Conservation (phyloP, 2,888 invertebrate species). For the Nysson spinosus region DNA sequence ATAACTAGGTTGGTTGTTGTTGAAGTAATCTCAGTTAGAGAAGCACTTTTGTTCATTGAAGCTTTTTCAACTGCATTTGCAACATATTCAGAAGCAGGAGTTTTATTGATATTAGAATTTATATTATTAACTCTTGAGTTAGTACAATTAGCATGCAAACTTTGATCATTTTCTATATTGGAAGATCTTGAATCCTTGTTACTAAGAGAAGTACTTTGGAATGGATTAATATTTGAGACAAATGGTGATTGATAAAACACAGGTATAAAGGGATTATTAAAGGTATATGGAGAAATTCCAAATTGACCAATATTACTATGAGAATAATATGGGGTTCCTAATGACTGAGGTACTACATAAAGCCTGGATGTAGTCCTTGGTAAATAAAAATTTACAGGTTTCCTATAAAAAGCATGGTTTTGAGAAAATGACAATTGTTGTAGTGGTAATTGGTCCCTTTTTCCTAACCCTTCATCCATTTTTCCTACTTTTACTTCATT, state of each 20-base stretch:
- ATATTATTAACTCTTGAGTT: background rate
- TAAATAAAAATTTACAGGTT: background rate
- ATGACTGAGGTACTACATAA: background rate
- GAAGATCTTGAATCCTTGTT: background rate
- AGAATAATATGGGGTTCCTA: background rate
- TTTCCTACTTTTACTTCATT: background rate
- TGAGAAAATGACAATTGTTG: background rate
- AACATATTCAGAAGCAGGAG: background rate
- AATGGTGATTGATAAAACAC: slow-evolving; percentile 20
- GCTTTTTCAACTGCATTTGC: background rate
- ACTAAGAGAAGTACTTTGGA: background rate
- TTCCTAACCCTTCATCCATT: background rate
- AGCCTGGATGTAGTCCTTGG: background rate
- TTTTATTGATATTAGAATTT: background rate
- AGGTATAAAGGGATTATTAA: slow-evolving; percentile 15
- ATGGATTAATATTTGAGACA: background rate
- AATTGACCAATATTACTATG: background rate
- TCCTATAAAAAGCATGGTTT: background rate
- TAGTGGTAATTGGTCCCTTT: background rate
- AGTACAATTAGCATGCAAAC: background rate
- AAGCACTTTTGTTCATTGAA: background rate
- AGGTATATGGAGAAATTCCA: slow-evolving; percentile 8
- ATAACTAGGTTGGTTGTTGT: background rate
- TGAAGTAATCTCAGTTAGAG: background rate
- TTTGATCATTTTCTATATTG: background rate